A percentile compares a stretch with the other conserved stretches of the same genome.
phyloP scores from a whole-genome alignment of 2,113 vertebrate species.

The Tretioscincus oriximinensis region DNA sequence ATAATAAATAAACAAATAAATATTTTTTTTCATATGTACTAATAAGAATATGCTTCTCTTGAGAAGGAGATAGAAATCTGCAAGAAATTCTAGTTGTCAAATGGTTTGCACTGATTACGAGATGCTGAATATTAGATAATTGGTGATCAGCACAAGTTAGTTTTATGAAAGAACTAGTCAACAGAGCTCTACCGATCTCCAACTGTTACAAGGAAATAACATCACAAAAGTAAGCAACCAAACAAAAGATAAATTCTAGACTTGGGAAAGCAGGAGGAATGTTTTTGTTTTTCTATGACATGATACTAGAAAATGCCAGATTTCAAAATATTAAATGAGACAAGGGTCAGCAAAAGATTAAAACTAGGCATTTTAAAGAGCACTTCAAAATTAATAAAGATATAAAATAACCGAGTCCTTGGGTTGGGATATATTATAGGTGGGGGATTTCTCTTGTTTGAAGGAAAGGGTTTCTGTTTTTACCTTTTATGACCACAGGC shows the following conservation, averaged over 20 bases:
- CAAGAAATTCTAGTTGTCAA: conserved; percentile 24
- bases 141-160: conserved; percentile 24
- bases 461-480: neutral
- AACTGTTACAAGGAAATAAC: conserved; percentile 19
- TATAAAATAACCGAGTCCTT: neutral
- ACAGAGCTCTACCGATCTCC: conserved; percentile 26
- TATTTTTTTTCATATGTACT: conserved; percentile 16
- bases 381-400: conserved; percentile 38
- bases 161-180: conserved; percentile 15
- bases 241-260: conserved; percentile 25
- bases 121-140: conserved; percentile 40
- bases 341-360: neutral
- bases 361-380: conserved; percentile 19
- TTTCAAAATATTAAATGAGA: conserved; percentile 32
- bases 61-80: conserved; percentile 42
- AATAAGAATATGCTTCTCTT: conserved; percentile 49
- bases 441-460: neutral
- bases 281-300: neutral
- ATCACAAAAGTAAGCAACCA: neutral
- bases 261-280: conserved; percentile 11
- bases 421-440: neutral
- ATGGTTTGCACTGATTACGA: conserved; percentile 38
- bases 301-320: conserved; percentile 28
- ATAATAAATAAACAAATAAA: too few species aligned
- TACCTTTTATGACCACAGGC: neutral